These are phyloP conservation scores for Steinernema carpocapsae DNA, from an alignment of 2,888 invertebrate genomes.

Conservation along the genomic window DNA sequence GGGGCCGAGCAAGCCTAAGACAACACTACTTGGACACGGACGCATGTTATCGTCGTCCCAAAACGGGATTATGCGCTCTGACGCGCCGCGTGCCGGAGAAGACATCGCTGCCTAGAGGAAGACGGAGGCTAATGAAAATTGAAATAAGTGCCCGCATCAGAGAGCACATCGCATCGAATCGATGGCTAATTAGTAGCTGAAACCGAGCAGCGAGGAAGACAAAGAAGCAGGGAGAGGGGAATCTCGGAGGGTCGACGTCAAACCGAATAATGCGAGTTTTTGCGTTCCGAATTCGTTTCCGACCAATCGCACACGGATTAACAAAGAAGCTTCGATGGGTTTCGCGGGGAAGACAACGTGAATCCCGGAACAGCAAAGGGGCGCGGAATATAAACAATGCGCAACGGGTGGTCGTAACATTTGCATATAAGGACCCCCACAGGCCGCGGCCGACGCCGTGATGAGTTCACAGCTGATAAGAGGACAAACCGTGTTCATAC, in stretches of 20 bases:
- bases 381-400: not conserved
- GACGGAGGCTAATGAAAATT: constrained; percentile 26
- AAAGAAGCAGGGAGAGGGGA: not conserved
- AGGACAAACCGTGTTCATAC: not conserved
- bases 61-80: constrained; percentile 24
- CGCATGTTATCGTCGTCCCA: constrained; percentile 20
- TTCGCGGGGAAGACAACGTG: not conserved
- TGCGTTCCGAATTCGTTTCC: constrained; percentile 19
- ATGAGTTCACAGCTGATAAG: not conserved
- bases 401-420: constrained; percentile 4
- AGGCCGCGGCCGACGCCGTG: not conserved
- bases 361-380: not conserved
- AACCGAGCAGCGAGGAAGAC: not conserved
- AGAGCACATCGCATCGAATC: constrained; percentile 20
- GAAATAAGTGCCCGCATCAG: constrained; percentile 31
- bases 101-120: too few species aligned
- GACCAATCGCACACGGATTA: constrained; percentile 29
- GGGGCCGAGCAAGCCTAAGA: constrained; percentile 6
- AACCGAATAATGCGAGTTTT: not conserved
- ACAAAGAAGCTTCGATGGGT: not conserved
- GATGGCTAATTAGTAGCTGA: constrained; percentile 20
- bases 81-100: not conserved
- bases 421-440: not conserved
- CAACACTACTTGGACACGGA: not conserved
- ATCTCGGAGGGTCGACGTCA: not conserved